These are phyloP conservation scores for Salvelinus sp. DNA, from an alignment of 2,113 vertebrate genomes.

Conservation along the genomic window DNA sequence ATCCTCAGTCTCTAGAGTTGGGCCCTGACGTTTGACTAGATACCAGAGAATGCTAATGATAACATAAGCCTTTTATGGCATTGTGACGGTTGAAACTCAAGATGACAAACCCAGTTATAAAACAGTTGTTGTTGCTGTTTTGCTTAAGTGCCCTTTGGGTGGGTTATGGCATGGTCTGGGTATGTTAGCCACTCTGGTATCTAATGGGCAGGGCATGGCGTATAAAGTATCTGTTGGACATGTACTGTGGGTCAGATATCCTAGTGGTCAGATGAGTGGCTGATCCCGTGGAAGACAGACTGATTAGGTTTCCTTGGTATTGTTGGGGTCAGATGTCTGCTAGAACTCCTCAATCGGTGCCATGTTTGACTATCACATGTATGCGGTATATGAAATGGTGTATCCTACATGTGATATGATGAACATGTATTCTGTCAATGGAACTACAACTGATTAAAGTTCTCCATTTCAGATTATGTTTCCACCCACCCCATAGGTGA, in stretches of 20 bases:
- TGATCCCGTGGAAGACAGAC: slow-evolving; percentile 27
- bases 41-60: neutral
- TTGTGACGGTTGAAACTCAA: slow-evolving; percentile 19
- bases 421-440: too few species aligned
- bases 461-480: too few species aligned
- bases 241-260: slow-evolving; percentile 48
- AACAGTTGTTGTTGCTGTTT: slow-evolving; percentile 1
- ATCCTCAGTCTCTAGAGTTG: slow-evolving; percentile 46
- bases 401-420: too few species aligned
- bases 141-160: neutral
- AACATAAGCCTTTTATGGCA: slow-evolving; percentile 29
- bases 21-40: slow-evolving; percentile 46
- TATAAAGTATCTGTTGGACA: slow-evolving; percentile 41
- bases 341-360: neutral
- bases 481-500: too few species aligned
- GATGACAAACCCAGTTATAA: too few species aligned
- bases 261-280: slow-evolving; percentile 53
- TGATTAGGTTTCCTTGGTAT: slow-evolving; percentile 32
- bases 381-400: too few species aligned
- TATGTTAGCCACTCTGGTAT: slow-evolving; percentile 23
- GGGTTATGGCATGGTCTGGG: neutral
- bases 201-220: slow-evolving; percentile 45
- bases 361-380: too few species aligned
- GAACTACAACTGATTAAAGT: too few species aligned
- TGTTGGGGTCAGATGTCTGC: slow-evolving; percentile 31